Evolutionary conservation across 2,113 vertebrate genomes (phyloP), one percentile per base, ranked within the genome.

Genomic region (Opisthocomus hoazin): DNA sequence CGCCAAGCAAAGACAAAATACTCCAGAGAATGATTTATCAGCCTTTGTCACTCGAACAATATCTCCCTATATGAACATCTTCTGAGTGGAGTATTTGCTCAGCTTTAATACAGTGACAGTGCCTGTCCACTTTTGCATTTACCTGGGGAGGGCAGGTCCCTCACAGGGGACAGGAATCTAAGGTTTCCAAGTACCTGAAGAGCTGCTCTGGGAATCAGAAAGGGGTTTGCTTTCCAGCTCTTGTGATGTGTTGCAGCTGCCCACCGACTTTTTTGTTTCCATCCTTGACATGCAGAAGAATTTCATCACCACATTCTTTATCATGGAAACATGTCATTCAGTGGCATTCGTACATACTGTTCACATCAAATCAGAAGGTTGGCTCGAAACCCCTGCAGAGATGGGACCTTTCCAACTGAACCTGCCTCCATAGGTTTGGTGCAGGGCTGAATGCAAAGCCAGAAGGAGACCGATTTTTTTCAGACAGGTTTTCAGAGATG

Each of bases 251-350:
- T 91, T 95, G 89, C 96, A 96, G 95, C 94, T 96, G 96, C 92
- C 90, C 95, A 94, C 92, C 13, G 39, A 93, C 90, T 96, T 96
- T 97, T 96, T 96, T 97, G 96, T 97, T 96, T 96, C 96, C 86
- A 92, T 92, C 81, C 93, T 93, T 96, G 94, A 96, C 95, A 93
- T 19, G 1, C 64, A 54, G 80, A 51, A 84, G 92, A 65, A 96
- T 95, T 95, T 97, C 96, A 95, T 95, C 96, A 95, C 94, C 90
- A 95, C 79, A 57, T 56, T 95, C 96, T 97, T 96, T 96, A 96
- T 96, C 92, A 93, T 90, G 92, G 94, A 96, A 96, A 96, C 95
- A 96, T 96, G 95, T 96, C 90, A 96, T 89, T 94, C 95, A 95
- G 69, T 89, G 95, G 89, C 90, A 78, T 41, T 57, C 69, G 77